Base-by-base conservation (phyloP, 2,888 invertebrate genomes). In the Graphium colonna region DNA sequence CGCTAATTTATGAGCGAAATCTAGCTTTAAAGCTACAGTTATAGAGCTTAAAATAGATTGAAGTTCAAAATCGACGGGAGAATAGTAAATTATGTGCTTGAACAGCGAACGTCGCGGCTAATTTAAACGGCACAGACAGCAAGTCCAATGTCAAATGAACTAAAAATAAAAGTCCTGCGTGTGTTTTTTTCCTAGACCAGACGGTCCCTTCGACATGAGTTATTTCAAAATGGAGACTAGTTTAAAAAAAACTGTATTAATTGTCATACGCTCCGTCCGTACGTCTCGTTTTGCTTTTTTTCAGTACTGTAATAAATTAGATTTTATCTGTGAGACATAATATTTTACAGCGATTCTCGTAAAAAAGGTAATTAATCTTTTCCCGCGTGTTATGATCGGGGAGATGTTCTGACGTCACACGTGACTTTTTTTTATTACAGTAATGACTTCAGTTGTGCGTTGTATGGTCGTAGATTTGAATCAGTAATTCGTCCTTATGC, bases 101-200 rank as follows among this genome's bases (percentile, higher is more conserved):
- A 59, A 61, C 68, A 60, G 63, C 60, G 60, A 71, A 71, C 69
- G 79, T 77, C 75, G 60, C 72, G 77, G 77, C 70, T 79, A 84
- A 85, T 86, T 84, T 82, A 77, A 80, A 75, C 72, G 68, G 67
- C 67, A 78, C 77, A 68, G 70, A 68, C 65, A 63, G 69, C 64
- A 66, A 64, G 68, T 67, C 64, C 60, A 63, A 66, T 66, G 68
- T 65, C 64, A 72, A 76, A 72, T 69, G 65, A 67, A 66, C 75
- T 73, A 71, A 73, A 77, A 80, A 78, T 77, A 75, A 73, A 75
- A 65, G 62, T 60, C 56, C 52, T 21, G 21, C 21, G 58, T 59
- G 61, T 58, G 66, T 57, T 69, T 78, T 79, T 79, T 82, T 68
- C 75, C 67, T 75, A 67, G 66, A 68, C 67, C 67, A 64, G 62